These are phyloP conservation scores for Pseudorasbora parva DNA, from an alignment of 2,113 vertebrate genomes.

Conservation along the genomic window DNA sequence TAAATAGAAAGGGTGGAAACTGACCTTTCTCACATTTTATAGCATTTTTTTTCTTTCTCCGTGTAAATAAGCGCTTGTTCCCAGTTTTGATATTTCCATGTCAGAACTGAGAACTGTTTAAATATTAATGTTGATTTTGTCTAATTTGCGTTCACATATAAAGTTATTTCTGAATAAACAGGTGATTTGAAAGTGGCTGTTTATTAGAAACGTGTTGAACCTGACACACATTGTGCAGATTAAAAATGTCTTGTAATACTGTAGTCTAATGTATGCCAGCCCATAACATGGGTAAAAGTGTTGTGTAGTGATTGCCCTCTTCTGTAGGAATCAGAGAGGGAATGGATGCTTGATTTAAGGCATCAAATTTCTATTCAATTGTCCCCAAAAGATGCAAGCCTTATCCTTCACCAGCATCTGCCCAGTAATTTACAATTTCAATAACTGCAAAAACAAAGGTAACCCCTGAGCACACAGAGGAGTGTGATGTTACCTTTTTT, in stretches of 20 bases:
- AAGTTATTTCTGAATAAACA: constrained; percentile 24
- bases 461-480: constrained; percentile 56
- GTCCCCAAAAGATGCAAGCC: constrained; percentile 54
- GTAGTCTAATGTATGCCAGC: constrained; percentile 27
- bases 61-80: constrained; percentile 57
- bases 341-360: constrained; percentile 9
- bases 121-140: constrained; percentile 33
- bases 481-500: constrained; percentile 57
- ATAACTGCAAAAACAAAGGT: constrained; percentile 59
- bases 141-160: constrained; percentile 14
- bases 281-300: constrained; percentile 10
- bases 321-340: neutral
- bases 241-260: constrained; percentile 43
- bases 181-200: neutral
- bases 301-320: neutral
- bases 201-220: constrained; percentile 33
- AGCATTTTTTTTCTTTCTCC: constrained; percentile 60
- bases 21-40: constrained; percentile 66
- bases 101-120: constrained; percentile 37
- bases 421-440: constrained; percentile 61
- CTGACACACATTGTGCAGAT: neutral
- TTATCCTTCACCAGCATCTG: constrained; percentile 74
- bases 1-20: constrained; percentile 41
- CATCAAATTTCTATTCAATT: constrained; percentile 10
- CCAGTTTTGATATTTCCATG: constrained; percentile 32